Conservation (phyloP, 2,888 invertebrate genomes). For the Pantelozetes paolii region DNA sequence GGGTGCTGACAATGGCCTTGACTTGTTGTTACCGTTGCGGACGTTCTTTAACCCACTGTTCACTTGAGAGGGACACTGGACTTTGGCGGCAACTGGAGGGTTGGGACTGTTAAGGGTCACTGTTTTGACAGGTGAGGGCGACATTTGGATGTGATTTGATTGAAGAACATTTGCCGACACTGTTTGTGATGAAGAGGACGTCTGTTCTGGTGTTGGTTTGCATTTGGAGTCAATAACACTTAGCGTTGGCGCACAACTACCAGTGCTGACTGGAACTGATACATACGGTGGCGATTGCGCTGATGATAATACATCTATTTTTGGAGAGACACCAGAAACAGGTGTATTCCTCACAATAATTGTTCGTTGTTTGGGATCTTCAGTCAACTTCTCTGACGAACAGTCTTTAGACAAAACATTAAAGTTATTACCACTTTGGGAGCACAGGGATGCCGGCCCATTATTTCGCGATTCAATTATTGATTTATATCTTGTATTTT, state of each 20-base stretch:
- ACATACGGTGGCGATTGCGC: constrained; percentile 16
- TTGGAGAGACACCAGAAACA: neutral
- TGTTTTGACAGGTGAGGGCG: constrained; percentile 8
- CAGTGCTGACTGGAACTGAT: neutral
- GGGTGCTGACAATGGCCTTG: constrained; percentile 4
- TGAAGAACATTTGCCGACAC: neutral
- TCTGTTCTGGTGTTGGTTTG: neutral
- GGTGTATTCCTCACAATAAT: constrained; percentile 16
- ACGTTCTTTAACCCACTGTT: neutral
- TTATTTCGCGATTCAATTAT: constrained; percentile 1
- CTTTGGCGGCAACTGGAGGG: neutral
- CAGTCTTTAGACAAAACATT: neutral
- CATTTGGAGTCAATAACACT: constrained; percentile 27
- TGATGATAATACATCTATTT: constrained; percentile 6
- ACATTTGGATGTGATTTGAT: constrained; percentile 7
- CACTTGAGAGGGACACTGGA: neutral
- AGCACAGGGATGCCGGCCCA: neutral
- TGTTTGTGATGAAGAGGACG: neutral
- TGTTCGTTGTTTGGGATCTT: neutral
- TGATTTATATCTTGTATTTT: neutral
- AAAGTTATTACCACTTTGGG: neutral
- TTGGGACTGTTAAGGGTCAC: neutral
- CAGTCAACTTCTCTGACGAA: neutral
- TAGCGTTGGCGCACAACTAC: neutral
- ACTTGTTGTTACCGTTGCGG: constrained; percentile 8